Evolutionary conservation across 1,140 invertebrate genomes (phyloP).

Genomic region (Euglossa dilemma): DNA sequence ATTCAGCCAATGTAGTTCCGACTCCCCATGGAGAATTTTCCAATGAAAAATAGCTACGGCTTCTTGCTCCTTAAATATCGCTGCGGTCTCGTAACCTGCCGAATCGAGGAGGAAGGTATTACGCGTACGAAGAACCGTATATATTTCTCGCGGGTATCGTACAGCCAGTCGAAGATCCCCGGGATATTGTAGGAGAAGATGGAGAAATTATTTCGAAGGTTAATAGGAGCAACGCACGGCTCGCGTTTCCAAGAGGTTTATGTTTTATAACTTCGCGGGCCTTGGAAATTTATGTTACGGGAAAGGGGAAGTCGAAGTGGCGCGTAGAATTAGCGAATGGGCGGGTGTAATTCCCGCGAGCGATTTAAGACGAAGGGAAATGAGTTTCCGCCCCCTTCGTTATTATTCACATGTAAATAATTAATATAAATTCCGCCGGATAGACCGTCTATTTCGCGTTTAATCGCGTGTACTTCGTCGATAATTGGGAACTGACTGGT

Average conservation of each 20-base stretch:
- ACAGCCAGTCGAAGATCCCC: neutral
- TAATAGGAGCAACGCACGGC: neutral
- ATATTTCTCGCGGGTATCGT: neutral
- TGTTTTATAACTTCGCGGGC: conserved; percentile 4
- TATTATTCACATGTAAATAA: conserved; percentile 21
- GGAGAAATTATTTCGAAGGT: conserved; percentile 1
- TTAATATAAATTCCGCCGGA: neutral
- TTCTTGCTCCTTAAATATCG: neutral
- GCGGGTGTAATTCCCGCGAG: neutral
- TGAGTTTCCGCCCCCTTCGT: neutral
- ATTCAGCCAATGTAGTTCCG: neutral
- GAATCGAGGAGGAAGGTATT: neutral
- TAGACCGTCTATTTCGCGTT: neutral
- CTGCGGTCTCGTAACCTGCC: neutral
- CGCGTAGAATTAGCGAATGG: conserved; percentile 13
- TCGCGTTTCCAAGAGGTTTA: neutral
- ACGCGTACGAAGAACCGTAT: neutral
- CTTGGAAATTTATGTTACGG: conserved; percentile 15
- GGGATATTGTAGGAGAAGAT: neutral
- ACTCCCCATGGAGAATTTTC: neutral
- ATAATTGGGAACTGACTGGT: neutral
- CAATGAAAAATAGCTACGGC: neutral
- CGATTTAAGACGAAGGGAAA: conserved; percentile 13
- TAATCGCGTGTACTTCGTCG: neutral
- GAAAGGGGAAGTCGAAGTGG: conserved; percentile 10